Conservation (phyloP, 2,888 invertebrate species). For the Tipula confusa region DNA sequence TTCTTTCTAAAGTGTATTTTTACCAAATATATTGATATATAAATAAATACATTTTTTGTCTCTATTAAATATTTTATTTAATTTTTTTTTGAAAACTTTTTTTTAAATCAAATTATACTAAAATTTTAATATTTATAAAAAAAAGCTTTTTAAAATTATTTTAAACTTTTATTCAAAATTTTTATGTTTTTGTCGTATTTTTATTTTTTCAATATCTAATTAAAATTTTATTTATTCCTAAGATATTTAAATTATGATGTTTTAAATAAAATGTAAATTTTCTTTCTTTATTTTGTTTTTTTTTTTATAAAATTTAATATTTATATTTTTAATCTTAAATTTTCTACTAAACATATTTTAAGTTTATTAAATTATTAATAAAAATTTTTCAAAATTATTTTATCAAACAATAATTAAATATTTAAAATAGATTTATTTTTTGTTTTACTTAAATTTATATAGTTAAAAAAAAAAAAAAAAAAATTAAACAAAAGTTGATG, state of each 20-base stretch:
- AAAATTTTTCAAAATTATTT: neutral
- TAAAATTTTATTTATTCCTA: neutral
- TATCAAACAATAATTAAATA: neutral
- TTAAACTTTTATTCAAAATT: neutral
- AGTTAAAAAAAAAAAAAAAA: neutral
- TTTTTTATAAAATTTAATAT: neutral
- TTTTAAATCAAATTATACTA: neutral
- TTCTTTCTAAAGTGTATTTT: neutral
- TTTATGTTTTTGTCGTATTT: neutral
- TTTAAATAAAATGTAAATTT: too few species aligned
- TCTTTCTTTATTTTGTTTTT: too few species aligned
- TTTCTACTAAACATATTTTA: slow-evolving; percentile 1
- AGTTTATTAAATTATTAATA: neutral
- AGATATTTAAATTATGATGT: neutral
- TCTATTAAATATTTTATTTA: neutral
- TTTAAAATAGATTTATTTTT: neutral
- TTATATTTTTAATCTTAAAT: neutral
- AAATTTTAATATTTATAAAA: neutral
- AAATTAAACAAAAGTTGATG: too few species aligned
- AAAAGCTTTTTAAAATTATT: neutral
- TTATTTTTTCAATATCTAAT: neutral
- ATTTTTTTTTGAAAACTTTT: neutral
- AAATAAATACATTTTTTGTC: neutral
- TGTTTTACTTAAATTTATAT: neutral
- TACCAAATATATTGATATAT: neutral